Conservation (phyloP, 2,113 vertebrate genomes). For the Plectropomus leopardus region DNA sequence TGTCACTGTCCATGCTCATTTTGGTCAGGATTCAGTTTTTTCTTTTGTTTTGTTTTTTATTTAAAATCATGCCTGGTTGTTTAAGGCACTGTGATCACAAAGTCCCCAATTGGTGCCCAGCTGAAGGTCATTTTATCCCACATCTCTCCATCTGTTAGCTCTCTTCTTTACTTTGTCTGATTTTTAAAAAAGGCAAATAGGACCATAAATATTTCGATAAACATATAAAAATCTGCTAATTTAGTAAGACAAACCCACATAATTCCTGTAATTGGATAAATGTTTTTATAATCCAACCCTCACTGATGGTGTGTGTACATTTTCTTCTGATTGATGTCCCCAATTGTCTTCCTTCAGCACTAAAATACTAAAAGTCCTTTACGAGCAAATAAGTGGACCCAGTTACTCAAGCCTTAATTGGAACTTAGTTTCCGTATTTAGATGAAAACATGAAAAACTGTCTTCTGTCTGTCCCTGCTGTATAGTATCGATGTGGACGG, state of each 20-base stretch:
- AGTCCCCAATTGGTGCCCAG: neutral
- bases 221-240: neutral
- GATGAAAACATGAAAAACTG: neutral
- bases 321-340: neutral
- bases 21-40: neutral
- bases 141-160: neutral
- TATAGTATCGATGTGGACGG: slow-evolving; percentile 94
- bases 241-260: neutral
- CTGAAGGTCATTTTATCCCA: neutral
- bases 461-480: slow-evolving; percentile 17
- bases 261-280: neutral
- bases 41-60: too few species aligned
- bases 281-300: neutral
- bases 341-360: neutral
- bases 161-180: neutral
- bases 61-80: too few species aligned
- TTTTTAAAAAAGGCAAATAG: neutral
- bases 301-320: neutral
- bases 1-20: neutral
- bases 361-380: neutral
- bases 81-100: neutral
- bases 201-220: neutral
- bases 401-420: neutral
- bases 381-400: neutral
- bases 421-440: neutral